phyloP scores from a whole-genome alignment of 2,797 vertebrate genomes.

The Rhabdomys pumilio region DNA sequence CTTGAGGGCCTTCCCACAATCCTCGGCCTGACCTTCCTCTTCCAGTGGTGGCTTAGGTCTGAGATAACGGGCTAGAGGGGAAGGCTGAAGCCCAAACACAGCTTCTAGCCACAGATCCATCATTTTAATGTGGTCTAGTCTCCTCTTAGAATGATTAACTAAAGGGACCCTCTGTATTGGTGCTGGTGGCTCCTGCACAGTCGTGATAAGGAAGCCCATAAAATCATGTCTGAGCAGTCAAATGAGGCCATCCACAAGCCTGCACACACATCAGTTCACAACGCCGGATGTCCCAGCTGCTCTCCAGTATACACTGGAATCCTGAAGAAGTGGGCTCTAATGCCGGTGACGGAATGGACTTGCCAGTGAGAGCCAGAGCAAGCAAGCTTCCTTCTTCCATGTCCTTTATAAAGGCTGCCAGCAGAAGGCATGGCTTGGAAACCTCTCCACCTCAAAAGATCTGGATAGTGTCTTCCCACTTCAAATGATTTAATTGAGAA shows the following conservation, averaged over 20 bases:
- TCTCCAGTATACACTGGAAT: background rate
- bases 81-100: background rate
- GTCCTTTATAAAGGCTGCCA: background rate
- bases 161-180: background rate
- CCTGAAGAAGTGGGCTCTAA: background rate
- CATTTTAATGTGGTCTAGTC: conserved; percentile 73
- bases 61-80: background rate
- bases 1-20: background rate
- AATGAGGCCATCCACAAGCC: background rate
- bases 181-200: conserved; percentile 44
- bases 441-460: background rate
- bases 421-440: too few relatives aligned
- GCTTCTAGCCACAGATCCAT: conserved; percentile 62
- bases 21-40: background rate
- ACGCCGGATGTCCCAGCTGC: background rate
- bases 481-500: background rate
- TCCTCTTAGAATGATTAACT: conserved; percentile 71
- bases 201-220: conserved; percentile 73
- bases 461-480: background rate
- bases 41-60: background rate
- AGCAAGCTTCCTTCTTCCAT: background rate
- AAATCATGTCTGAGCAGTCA: conserved; percentile 39
- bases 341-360: background rate
- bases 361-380: background rate
- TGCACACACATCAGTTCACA: background rate